phyloP scores from a whole-genome alignment of 2,888 invertebrate genomes.

The Dolichomitus sp. region DNA sequence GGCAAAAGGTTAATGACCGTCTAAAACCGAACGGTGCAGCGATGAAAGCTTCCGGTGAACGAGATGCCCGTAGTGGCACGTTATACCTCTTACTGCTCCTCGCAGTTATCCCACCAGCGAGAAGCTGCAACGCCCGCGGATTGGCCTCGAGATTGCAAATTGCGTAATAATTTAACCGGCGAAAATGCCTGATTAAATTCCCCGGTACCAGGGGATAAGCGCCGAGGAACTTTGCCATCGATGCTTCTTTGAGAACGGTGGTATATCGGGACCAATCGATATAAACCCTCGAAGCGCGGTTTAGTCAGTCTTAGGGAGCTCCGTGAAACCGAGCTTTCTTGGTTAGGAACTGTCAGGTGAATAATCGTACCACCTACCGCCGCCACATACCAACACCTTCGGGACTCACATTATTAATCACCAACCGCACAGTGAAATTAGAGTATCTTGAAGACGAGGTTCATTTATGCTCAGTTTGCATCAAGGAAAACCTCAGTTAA shows the following conservation, averaged over 20 bases:
- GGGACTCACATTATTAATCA: conserved; percentile 34
- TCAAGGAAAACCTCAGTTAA: neutral
- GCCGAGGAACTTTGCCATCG: conserved; percentile 74
- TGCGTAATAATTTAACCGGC: conserved; percentile 77
- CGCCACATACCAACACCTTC: neutral
- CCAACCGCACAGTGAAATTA: conserved; percentile 15
- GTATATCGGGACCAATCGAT: conserved; percentile 66
- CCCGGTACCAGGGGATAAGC: conserved; percentile 59
- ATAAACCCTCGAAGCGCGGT: conserved; percentile 32
- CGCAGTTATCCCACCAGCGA: conserved; percentile 26
- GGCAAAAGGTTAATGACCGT: conserved; percentile 69
- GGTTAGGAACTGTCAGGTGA: conserved; percentile 41
- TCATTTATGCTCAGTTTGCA: conserved; percentile 5
- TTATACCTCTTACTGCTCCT: conserved; percentile 21
- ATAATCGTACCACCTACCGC: conserved; percentile 28
- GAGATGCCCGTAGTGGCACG: conserved; percentile 38
- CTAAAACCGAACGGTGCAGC: conserved; percentile 60
- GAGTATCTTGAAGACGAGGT: conserved; percentile 28
- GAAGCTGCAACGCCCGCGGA: conserved; percentile 55
- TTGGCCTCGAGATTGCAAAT: conserved; percentile 70
- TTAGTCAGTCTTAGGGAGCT: conserved; percentile 11
- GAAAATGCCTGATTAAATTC: conserved; percentile 80
- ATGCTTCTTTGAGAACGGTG: conserved; percentile 62
- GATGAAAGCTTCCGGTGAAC: conserved; percentile 49
- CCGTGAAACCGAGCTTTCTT: conserved; percentile 33